Conservation (phyloP, 2,888 invertebrate species). For the Tanypteryx hageni region DNA sequence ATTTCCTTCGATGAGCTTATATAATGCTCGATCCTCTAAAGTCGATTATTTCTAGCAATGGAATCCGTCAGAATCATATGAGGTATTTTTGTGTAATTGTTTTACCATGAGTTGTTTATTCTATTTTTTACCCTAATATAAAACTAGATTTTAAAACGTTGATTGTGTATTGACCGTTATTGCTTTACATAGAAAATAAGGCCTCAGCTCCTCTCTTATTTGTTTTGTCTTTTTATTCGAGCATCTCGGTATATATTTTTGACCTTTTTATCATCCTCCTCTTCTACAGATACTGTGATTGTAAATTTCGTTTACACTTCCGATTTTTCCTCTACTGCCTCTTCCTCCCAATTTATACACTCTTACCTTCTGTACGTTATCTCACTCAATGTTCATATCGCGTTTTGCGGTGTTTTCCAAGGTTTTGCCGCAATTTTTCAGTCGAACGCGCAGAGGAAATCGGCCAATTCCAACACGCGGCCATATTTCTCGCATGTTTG, state of each 20-base stretch:
- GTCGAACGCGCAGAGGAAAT: constrained; percentile 39
- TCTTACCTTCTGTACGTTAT: background rate
- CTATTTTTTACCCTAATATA: too few relatives aligned
- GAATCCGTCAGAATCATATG: too few relatives aligned
- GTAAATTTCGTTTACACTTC: background rate
- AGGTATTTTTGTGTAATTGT: too few relatives aligned
- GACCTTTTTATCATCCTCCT: background rate
- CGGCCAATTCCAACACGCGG: constrained; percentile 34
- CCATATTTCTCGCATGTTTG: background rate
- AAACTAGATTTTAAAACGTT: too few relatives aligned
- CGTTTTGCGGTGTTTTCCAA: constrained; percentile 31
- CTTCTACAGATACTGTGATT: background rate
- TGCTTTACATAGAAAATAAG: too few relatives aligned
- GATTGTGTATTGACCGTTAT: too few relatives aligned
- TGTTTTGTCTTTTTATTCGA: too few relatives aligned
- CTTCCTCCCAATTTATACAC: background rate
- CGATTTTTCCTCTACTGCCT: background rate
- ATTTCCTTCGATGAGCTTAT: too few relatives aligned
- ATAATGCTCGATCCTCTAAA: too few relatives aligned
- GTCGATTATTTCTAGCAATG: too few relatives aligned
- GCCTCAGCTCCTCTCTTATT: too few relatives aligned
- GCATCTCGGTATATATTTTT: background rate
- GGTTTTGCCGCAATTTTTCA: constrained; percentile 57
- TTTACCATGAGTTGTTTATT: too few relatives aligned
- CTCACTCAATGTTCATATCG: background rate